phyloP scores from a whole-genome alignment of 2,888 invertebrate species.

The Dolichopus griseipennis region DNA sequence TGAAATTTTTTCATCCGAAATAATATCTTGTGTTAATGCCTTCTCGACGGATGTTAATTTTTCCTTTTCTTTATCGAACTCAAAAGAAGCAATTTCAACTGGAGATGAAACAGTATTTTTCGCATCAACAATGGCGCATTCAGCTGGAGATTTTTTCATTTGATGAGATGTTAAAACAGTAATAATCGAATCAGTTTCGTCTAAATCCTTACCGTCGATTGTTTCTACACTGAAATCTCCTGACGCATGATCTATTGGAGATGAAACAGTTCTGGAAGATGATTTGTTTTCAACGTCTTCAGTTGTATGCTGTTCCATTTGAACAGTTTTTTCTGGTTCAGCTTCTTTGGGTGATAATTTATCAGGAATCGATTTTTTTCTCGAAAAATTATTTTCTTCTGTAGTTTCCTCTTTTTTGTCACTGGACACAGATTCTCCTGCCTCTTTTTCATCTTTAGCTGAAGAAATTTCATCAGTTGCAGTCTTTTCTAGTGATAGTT shows the following conservation, averaged over 20 bases:
- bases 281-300: conserved; percentile 14
- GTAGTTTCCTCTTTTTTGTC: no score
- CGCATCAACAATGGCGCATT: background rate
- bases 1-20: background rate
- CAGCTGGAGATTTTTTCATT: background rate
- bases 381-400: background rate
- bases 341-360: no score
- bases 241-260: no score
- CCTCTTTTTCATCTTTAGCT: no score
- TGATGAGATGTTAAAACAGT: background rate
- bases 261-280: background rate
- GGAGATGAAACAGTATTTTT: conserved; percentile 29
- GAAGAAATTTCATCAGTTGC: no score
- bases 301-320: conserved; percentile 10
- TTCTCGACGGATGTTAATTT: no score
- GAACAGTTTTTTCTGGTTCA: conserved; percentile 10
- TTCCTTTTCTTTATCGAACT: conserved; percentile 20
- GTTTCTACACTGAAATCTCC: no score
- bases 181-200: conserved; percentile 3
- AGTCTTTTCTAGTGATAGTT: no score
- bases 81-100: conserved; percentile 29
- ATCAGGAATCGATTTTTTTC: background rate
- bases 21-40: no score
- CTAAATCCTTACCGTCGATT: conserved; percentile 13
- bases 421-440: no score